phyloP scores from a whole-genome alignment of 2,113 vertebrate genomes.

The Pogona vitticeps region DNA sequence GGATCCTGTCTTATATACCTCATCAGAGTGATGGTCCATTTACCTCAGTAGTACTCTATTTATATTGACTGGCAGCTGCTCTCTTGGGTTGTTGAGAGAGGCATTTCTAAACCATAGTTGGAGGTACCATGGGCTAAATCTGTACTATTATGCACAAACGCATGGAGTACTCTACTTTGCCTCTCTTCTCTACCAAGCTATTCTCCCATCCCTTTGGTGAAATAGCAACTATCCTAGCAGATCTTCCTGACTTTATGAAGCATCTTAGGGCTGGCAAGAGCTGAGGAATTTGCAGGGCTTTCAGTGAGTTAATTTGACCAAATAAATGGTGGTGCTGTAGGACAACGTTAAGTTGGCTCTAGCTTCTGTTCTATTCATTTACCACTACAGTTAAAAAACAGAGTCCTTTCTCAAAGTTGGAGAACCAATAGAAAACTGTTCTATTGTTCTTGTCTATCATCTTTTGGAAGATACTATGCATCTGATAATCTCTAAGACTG shows the following conservation, averaged over 20 bases:
- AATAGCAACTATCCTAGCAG: background rate
- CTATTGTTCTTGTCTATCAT: background rate
- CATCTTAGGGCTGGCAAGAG: background rate
- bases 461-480: background rate
- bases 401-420: background rate
- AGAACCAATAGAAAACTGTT: background rate
- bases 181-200: background rate
- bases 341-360: background rate
- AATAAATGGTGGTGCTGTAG: background rate
- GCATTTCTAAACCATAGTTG: fast-evolving
- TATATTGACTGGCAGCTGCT: fast-evolving
- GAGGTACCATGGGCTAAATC: background rate
- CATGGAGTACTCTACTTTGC: fast-evolving
- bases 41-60: too few species aligned
- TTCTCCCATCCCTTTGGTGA: background rate
- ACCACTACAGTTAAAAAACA: background rate
- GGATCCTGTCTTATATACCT: too few species aligned
- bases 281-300: background rate
- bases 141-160: fast-evolving
- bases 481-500: background rate
- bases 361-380: background rate
- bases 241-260: background rate
- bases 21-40: too few species aligned
- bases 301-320: fast-evolving
- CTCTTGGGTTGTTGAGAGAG: fast-evolving